Evolutionary conservation across 2,113 vertebrate species (phyloP).

Genomic region (Poicephalus gulielmi): DNA sequence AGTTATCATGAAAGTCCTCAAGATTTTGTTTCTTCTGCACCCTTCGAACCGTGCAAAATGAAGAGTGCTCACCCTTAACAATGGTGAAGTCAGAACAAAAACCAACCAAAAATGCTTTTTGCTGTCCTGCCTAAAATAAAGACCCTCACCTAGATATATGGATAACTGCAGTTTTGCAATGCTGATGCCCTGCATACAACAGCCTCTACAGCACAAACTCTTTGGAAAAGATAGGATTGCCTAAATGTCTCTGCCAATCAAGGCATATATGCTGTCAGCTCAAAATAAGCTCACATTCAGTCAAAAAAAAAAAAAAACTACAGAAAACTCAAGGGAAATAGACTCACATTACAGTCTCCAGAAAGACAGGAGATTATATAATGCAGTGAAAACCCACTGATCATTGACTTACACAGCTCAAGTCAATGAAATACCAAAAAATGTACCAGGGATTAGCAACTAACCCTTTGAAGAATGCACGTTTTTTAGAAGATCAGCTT

Average conservation of each 20-base stretch:
- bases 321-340: not conserved
- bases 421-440: not conserved
- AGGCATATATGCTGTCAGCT: not conserved
- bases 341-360: not conserved
- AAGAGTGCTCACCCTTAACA: too few relatives aligned
- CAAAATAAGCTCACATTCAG: not conserved
- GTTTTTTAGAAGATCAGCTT: not conserved
- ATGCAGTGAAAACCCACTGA: not conserved
- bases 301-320: not conserved
- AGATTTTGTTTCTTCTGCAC: not conserved
- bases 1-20: not conserved
- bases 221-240: not conserved
- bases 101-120: not conserved
- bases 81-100: not conserved
- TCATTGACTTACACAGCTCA: rapidly evolving
- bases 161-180: not conserved
- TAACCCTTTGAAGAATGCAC: not conserved
- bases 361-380: not conserved
- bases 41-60: not conserved
- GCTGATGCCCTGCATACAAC: not conserved
- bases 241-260: not conserved
- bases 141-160: not conserved
- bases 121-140: not conserved
- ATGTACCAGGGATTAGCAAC: not conserved
- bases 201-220: not conserved